Evolutionary conservation across 2,113 vertebrate genomes (phyloP).

Genomic region (Brienomyrus longianalis): DNA sequence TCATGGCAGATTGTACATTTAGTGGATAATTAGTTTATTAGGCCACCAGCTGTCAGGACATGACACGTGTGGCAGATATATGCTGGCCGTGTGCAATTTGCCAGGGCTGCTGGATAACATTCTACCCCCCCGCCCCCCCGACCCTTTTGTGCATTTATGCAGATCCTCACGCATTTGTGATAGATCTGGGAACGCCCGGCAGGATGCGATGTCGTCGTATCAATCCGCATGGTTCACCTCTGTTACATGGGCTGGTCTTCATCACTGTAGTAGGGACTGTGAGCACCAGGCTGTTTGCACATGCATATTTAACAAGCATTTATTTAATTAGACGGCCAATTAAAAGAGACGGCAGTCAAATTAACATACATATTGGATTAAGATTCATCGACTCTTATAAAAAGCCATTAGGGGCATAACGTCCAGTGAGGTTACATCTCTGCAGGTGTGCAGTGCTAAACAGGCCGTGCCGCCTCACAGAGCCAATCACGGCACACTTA

Average conservation of each 20-base stretch:
- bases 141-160: background rate
- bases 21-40: slow-evolving; percentile 6
- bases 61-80: background rate
- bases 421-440: background rate
- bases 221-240: background rate
- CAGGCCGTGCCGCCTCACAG: background rate
- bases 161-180: background rate
- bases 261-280: background rate
- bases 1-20: background rate
- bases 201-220: background rate
- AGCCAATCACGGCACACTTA: background rate
- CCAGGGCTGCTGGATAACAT: background rate
- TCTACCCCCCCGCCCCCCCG: background rate
- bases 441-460: slow-evolving; percentile 10
- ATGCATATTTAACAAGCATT: slow-evolving; percentile 27
- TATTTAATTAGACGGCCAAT: slow-evolving; percentile 27
- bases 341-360: slow-evolving; percentile 23
- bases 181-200: background rate
- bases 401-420: slow-evolving; percentile 14
- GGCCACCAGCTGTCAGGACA: background rate
- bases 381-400: slow-evolving; percentile 23
- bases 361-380: slow-evolving; percentile 36
- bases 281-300: slow-evolving; percentile 9
- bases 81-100: background rate
- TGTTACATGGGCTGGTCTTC: background rate